phyloP scores from a whole-genome alignment of 1,140 invertebrate genomes.

The Atta colombica region DNA sequence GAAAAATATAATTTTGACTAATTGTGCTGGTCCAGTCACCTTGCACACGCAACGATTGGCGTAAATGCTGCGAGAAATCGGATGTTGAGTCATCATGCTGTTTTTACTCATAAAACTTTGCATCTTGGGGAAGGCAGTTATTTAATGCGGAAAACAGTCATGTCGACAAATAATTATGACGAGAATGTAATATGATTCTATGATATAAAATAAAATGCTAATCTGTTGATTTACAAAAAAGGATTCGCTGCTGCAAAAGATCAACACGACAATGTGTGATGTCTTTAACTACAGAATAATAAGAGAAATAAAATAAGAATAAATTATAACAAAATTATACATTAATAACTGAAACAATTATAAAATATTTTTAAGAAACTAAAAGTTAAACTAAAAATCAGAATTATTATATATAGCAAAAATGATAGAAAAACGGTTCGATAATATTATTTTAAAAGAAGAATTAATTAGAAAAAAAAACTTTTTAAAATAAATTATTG shows the following conservation, averaged over 20 bases:
- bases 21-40: neutral
- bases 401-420: neutral
- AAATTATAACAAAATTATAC: neutral
- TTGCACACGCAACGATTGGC: neutral
- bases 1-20: neutral
- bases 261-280: neutral
- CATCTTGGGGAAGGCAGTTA: neutral
- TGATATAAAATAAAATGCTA: neutral
- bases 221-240: neutral
- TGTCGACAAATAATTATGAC: neutral
- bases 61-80: constrained; percentile 12
- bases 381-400: neutral
- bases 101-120: constrained; percentile 42
- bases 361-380: neutral
- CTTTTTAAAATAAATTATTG: neutral
- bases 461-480: neutral
- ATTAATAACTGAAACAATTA: neutral
- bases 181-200: neutral
- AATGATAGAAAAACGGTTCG: no score
- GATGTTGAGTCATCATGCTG: constrained; percentile 59
- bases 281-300: neutral
- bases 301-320: neutral
- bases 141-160: constrained; percentile 8
- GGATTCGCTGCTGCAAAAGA: neutral
- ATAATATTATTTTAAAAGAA: neutral